These are phyloP conservation scores for Pteropus alecto DNA, from an alignment of 2,113 vertebrate genomes.

Conservation along the genomic window DNA sequence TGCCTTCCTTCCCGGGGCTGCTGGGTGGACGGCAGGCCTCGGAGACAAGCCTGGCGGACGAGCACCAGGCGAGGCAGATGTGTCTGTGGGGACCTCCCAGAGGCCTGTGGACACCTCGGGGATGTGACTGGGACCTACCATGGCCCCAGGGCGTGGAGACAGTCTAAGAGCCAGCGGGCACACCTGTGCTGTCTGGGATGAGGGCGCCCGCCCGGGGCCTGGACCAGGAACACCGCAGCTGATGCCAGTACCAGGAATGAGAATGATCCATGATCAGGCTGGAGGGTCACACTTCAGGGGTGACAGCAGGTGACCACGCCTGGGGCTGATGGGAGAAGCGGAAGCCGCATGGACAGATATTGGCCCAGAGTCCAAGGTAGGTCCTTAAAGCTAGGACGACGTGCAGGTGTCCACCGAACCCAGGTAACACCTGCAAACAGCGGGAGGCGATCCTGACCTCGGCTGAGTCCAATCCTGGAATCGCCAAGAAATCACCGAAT, in stretches of 20 bases:
- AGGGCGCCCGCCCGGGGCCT: not conserved
- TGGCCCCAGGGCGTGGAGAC: not conserved
- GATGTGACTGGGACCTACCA: accelerated
- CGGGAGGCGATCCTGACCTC: too few relatives aligned
- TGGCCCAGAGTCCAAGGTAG: not conserved
- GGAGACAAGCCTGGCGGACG: not conserved
- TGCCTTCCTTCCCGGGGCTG: not conserved
- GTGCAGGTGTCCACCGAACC: not conserved
- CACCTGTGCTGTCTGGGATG: not conserved
- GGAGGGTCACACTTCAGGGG: not conserved
- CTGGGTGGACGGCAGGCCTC: not conserved
- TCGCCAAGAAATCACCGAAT: not conserved
- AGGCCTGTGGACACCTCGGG: accelerated
- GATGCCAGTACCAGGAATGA: not conserved
- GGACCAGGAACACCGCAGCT: not conserved
- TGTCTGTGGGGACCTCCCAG: not conserved
- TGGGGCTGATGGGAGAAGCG: too few relatives aligned
- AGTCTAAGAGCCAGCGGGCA: not conserved
- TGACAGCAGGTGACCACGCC: not conserved
- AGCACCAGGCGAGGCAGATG: not conserved
- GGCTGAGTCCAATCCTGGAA: not conserved
- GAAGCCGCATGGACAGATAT: accelerated
- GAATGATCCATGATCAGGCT: accelerated
- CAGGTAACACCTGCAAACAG: not conserved
- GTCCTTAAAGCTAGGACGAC: accelerated